Evolutionary conservation across 2,113 vertebrate genomes (phyloP), one percentile per base, ranked within the genome.

Genomic region (Grammomys surdaster): DNA sequence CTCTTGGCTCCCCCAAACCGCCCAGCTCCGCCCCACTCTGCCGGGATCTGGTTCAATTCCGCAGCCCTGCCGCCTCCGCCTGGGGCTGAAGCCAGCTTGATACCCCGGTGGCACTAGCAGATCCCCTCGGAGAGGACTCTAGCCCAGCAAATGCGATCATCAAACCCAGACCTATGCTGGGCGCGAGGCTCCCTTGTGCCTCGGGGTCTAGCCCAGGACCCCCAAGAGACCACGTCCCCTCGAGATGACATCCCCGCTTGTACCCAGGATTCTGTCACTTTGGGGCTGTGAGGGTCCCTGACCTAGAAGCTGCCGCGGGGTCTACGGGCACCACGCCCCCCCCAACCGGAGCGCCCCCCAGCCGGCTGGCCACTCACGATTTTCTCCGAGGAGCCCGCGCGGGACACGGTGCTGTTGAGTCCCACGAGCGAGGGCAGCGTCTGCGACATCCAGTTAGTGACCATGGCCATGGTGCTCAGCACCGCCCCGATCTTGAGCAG

Each of bases 361-460:
- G 22, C 65, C 75, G 28, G 7, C 75, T 69, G 7, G 89, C 95
- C 95, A 97, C 99, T 99, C 98, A 99, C 99, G 98, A 99, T 99
- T 98, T 99, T 99, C 97, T 99, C 99, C 5, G 99, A 99, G 94
- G 99, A 99, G 91, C 99, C 99, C 80, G 99, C 99, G 89, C 99
- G 99, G 97, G 99, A 99, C 97, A 99, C 98, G 95, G 99, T 99
- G 94, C 99, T 99, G 97, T 99, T 99, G 97, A 99, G 99, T 98
- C 99, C 99, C 98, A 99, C 99, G 97, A 99, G 98, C 80, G 99
- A 99, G 95, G 99, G 99, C 98, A 99, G 98, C 93, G 99, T 99
- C 99, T 99, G 99, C 98, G 99, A 99, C 99, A 99, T 99, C 99
- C 99, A 99, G 99, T 99, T 99, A 99, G 99, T 99, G 98, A 99